These are phyloP conservation scores for Proisotoma minuta DNA, from an alignment of 2,888 invertebrate genomes.

Conservation along the genomic window DNA sequence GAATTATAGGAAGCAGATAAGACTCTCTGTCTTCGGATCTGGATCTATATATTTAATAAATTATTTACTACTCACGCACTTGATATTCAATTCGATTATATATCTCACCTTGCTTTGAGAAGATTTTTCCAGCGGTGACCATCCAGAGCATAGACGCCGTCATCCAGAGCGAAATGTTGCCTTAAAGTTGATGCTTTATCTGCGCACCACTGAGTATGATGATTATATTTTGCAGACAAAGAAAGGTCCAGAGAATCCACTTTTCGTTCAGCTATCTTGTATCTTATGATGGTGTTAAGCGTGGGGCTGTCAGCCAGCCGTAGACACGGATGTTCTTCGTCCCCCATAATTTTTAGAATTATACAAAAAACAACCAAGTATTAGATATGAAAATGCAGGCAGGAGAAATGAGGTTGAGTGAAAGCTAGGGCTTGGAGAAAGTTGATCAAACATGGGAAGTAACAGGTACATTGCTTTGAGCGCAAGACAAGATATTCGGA, in stretches of 20 bases:
- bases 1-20: background rate
- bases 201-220: constrained; percentile 36
- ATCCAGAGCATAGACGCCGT: too few relatives aligned
- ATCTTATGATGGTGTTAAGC: constrained; percentile 15
- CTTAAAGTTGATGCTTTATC: background rate
- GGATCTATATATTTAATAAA: too few relatives aligned
- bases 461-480: background rate
- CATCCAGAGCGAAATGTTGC: too few relatives aligned
- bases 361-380: background rate
- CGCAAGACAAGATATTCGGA: constrained; percentile 5
- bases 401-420: too few relatives aligned
- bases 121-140: too few relatives aligned
- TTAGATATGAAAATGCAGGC: too few relatives aligned
- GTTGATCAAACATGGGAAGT: background rate
- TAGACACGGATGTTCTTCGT: constrained; percentile 8
- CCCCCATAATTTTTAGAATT: background rate
- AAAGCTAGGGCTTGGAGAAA: background rate
- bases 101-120: too few relatives aligned
- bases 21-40: background rate
- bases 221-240: constrained; percentile 29
- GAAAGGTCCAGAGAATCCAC: constrained; percentile 31
- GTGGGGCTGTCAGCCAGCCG: constrained; percentile 22
- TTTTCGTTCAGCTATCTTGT: background rate
- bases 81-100: too few relatives aligned
- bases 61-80: too few relatives aligned